A percentile compares a stretch with the other conserved stretches of the same genome.
Evolutionary conservation across 2,888 invertebrate species (phyloP).

Genomic region (Trissoscelio sp.): DNA sequence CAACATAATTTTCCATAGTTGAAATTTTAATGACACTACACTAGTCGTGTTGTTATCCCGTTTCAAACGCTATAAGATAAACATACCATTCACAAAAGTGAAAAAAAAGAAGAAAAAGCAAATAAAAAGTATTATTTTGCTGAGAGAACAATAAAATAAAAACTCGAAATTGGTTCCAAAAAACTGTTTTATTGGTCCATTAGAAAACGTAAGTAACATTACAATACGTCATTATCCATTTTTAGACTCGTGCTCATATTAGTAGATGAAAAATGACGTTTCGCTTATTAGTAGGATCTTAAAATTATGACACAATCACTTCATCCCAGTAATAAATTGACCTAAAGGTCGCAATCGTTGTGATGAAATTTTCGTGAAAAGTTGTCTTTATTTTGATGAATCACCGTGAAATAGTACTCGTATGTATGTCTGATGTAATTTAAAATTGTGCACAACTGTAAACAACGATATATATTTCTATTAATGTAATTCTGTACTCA

Average conservation of each 20-base stretch:
- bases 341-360: neutral
- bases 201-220: constrained; percentile 17
- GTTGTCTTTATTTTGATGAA: neutral
- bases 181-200: constrained; percentile 25
- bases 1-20: neutral
- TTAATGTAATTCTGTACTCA: constrained; percentile 4
- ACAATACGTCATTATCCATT: constrained; percentile 41
- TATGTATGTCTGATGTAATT: neutral
- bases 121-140: constrained; percentile 1
- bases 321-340: constrained; percentile 1
- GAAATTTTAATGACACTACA: neutral
- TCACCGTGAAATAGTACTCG: neutral
- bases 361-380: constrained; percentile 9
- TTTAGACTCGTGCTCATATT: constrained; percentile 27
- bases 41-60: neutral
- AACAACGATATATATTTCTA: neutral
- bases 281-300: constrained; percentile 4
- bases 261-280: constrained; percentile 17
- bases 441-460: constrained; percentile 2
- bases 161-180: neutral
- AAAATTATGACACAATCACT: constrained; percentile 21
- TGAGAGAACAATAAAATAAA: constrained; percentile 2
- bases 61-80: neutral
- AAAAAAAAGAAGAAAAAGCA: neutral
- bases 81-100: neutral